These are phyloP conservation scores for Resseliella maxima DNA, from an alignment of 2,888 invertebrate species.

Conservation along the genomic window DNA sequence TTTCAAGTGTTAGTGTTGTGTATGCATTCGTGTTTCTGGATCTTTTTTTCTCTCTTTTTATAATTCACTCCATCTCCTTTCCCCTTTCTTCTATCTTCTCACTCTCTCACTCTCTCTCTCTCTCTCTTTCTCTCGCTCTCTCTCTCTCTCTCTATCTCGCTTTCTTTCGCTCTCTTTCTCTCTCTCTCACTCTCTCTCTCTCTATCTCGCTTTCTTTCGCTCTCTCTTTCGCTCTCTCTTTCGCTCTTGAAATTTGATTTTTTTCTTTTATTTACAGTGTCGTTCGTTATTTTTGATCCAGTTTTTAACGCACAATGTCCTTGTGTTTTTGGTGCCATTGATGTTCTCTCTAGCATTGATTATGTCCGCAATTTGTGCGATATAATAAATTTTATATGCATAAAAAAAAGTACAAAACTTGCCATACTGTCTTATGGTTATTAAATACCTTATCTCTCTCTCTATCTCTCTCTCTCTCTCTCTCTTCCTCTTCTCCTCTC, in stretches of 20 bases:
- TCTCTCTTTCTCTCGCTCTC: not conserved
- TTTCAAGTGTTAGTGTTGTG: not conserved
- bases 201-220: not conserved
- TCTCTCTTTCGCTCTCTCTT: not conserved
- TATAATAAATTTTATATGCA: conserved; percentile 29
- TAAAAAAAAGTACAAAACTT: not conserved
- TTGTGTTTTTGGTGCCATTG: not conserved
- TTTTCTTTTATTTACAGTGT: not conserved
- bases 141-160: not conserved
- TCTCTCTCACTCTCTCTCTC: too few relatives aligned
- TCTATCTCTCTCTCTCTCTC: not conserved
- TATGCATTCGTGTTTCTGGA: not conserved
- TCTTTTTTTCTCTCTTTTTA: not conserved
- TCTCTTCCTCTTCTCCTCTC: not conserved
- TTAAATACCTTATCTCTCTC: not conserved
- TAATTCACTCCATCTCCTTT: not conserved
- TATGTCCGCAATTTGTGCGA: conserved; percentile 13
- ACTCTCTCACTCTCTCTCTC: not conserved
- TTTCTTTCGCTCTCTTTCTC: not conserved
- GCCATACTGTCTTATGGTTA: not conserved
- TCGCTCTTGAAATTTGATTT: too few relatives aligned
- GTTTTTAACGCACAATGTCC: not conserved
- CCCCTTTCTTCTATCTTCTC: not conserved
- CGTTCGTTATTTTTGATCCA: conserved; percentile 28
- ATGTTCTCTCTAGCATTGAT: not conserved